phyloP scores from a whole-genome alignment of 2,888 invertebrate species.

The Polietes domitor region DNA sequence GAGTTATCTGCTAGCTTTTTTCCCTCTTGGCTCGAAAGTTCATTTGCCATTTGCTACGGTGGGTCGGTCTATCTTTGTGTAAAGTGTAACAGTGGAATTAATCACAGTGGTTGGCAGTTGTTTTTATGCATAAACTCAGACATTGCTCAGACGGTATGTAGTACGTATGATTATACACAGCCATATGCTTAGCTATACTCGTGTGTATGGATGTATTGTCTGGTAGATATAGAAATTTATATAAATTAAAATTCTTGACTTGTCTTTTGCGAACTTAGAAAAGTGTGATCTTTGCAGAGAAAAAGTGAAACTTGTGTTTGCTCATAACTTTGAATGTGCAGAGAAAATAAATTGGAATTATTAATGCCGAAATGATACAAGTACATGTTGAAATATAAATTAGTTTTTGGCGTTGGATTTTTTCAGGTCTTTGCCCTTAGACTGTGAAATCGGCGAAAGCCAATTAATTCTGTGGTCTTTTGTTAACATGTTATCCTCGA shows the following conservation, averaged over 20 bases:
- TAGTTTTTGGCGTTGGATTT: too few species aligned
- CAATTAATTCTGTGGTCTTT: too few species aligned
- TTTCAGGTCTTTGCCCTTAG: too few species aligned
- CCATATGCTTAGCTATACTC: too few species aligned
- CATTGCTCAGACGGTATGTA: not conserved
- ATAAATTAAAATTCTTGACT: not conserved
- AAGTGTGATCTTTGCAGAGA: not conserved
- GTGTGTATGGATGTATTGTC: not conserved
- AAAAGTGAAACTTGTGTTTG: not conserved
- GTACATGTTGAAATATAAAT: too few species aligned
- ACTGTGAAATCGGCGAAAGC: too few species aligned
- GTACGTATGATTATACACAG: too few species aligned
- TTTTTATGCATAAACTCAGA: not conserved
- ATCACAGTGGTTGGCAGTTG: not conserved
- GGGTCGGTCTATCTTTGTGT: not conserved
- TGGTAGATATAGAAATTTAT: not conserved
- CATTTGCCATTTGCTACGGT: not conserved
- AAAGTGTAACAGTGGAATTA: constrained; percentile 19
- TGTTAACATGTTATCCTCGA: too few species aligned
- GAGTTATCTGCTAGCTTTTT: not conserved
- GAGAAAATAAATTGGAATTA: too few species aligned
- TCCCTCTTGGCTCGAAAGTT: not conserved
- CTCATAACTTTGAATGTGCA: too few species aligned
- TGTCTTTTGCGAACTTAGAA: not conserved
- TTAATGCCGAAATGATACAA: too few species aligned